phyloP scores from a whole-genome alignment of 2,888 invertebrate genomes.

The Macrostomum cliftonense region DNA sequence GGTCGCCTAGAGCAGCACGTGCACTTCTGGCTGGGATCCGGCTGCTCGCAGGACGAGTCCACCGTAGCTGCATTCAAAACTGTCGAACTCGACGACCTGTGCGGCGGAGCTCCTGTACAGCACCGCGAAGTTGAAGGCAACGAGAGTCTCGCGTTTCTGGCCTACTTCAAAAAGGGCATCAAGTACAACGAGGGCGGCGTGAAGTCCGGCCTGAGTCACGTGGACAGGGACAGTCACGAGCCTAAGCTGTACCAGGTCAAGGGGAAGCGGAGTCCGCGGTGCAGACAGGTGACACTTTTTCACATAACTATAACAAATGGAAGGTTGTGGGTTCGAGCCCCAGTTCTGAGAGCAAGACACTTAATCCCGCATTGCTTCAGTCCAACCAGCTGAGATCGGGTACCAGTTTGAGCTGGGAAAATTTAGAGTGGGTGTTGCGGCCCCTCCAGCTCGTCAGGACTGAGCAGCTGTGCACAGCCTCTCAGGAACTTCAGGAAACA shows the following conservation, averaged over 20 bases:
- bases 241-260: constrained; percentile 65
- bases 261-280: constrained; percentile 57
- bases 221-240: constrained; percentile 49
- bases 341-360: too few species aligned
- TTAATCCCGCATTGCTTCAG: too few species aligned
- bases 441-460: too few species aligned
- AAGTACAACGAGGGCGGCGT: constrained; percentile 60
- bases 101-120: constrained; percentile 56
- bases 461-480: too few species aligned
- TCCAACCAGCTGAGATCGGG: too few species aligned
- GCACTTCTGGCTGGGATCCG: constrained; percentile 72
- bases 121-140: constrained; percentile 65
- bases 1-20: constrained; percentile 54
- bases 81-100: constrained; percentile 62
- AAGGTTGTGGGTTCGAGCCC: too few species aligned
- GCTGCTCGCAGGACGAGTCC: constrained; percentile 53
- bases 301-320: too few species aligned
- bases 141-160: constrained; percentile 62
- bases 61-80: constrained; percentile 68
- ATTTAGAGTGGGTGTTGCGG: too few species aligned
- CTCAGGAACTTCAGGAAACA: too few species aligned
- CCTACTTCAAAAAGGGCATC: constrained; percentile 50
- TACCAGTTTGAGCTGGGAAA: too few species aligned
- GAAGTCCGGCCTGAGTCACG: constrained; percentile 65
- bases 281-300: constrained; percentile 48